Conservation (phyloP, 2,113 vertebrate genomes). For the Tragelaphus scriptus region DNA sequence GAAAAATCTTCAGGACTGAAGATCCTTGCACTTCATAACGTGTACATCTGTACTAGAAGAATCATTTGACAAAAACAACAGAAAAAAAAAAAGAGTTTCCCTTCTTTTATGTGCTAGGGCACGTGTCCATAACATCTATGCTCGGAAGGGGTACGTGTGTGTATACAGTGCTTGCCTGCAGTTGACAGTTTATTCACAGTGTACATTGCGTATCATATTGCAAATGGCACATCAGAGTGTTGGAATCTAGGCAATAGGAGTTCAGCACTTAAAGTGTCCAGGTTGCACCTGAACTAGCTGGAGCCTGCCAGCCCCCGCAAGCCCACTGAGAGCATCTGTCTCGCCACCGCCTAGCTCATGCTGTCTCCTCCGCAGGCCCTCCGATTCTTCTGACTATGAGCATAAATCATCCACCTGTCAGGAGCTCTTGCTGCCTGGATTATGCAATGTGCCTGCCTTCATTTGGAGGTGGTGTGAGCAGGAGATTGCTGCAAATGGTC, state of each 20-base stretch:
- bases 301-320: slow-evolving; percentile 85
- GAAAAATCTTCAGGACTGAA: not conserved
- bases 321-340: slow-evolving; percentile 91
- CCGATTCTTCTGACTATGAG: slow-evolving; percentile 86
- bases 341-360: slow-evolving; percentile 82
- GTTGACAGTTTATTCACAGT: slow-evolving; percentile 74
- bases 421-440: slow-evolving; percentile 83
- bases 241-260: slow-evolving; percentile 80
- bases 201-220: slow-evolving; percentile 75
- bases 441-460: slow-evolving; percentile 89
- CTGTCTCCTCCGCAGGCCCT: slow-evolving; percentile 86
- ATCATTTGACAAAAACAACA: not conserved
- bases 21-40: not conserved
- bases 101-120: not conserved
- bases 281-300: slow-evolving; percentile 85
- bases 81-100: not conserved
- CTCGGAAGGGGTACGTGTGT: rapidly evolving
- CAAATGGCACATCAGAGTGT: slow-evolving; percentile 76
- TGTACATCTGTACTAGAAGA: not conserved
- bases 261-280: slow-evolving; percentile 81
- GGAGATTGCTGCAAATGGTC: slow-evolving; percentile 81
- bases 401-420: slow-evolving; percentile 96
- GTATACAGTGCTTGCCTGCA: not conserved
- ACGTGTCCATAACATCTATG: rapidly evolving
- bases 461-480: slow-evolving; percentile 83